Conservation (phyloP, 2,888 invertebrate genomes). For the Brachyopa scutellaris region DNA sequence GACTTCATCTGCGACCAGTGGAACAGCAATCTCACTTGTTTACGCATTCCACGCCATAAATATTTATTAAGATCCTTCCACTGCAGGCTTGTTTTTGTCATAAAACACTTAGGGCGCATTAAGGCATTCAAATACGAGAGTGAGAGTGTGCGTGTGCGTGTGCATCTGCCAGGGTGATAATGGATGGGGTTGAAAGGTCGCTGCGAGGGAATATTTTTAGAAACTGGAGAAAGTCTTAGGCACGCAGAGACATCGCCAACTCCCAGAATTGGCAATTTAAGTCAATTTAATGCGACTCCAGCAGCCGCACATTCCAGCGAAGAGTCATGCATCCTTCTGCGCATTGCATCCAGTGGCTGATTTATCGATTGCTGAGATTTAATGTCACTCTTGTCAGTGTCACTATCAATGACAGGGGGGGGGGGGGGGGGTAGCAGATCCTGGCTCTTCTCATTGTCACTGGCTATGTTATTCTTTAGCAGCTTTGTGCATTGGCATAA, state of each 20-base stretch:
- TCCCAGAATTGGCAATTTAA: constrained; percentile 62
- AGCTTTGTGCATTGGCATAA: constrained; percentile 41
- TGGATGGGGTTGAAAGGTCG: constrained; percentile 71
- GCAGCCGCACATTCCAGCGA: constrained; percentile 47
- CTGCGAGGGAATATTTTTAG: constrained; percentile 47
- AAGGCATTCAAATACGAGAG: constrained; percentile 15
- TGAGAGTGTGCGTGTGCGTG: constrained; percentile 47
- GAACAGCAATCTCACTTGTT: constrained; percentile 57
- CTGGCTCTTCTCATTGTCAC: constrained; percentile 56
- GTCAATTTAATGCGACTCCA: constrained; percentile 59
- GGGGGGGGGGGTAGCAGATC: too few species aligned
- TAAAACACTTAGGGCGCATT: constrained; percentile 68
- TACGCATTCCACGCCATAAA: constrained; percentile 72
- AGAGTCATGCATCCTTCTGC: not conserved
- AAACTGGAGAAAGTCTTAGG: constrained; percentile 63
- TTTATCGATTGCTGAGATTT: constrained; percentile 68
- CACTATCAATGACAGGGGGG: constrained; percentile 11
- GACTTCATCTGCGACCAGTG: constrained; percentile 3
- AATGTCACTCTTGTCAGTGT: constrained; percentile 38
- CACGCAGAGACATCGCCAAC: constrained; percentile 48
- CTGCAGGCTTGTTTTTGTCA: constrained; percentile 63
- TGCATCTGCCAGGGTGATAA: constrained; percentile 51
- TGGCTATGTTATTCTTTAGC: constrained; percentile 49
- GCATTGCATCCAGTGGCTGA: constrained; percentile 34
- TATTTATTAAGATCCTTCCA: constrained; percentile 71